Evolutionary conservation across 2,797 vertebrate species (phyloP).

Genomic region (Gorsachius magnificus): DNA sequence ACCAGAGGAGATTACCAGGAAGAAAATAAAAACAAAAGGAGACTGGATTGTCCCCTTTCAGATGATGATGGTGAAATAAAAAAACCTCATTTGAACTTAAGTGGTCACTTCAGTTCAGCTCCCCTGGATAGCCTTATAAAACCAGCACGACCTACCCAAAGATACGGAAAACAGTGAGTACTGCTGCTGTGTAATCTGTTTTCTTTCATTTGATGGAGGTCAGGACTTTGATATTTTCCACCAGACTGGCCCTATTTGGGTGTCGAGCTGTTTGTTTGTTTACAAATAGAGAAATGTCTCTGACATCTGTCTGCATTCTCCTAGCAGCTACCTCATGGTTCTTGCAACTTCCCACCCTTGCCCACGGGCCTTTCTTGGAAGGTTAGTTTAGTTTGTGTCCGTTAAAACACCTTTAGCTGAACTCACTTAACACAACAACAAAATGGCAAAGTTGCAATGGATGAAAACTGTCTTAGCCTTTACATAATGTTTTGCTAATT

Average conservation of each 20-base stretch:
- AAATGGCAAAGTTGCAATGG: neutral
- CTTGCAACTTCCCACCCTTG: constrained; percentile 40
- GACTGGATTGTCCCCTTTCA: neutral
- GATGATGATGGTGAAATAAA: neutral
- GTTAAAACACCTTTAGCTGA: constrained; percentile 34
- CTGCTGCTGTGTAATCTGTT: neutral
- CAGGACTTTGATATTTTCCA: constrained; percentile 56
- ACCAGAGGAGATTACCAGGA: neutral
- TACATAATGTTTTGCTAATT: constrained; percentile 28
- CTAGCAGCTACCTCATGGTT: constrained; percentile 60
- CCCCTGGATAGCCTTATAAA: neutral
- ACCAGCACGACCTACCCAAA: neutral
- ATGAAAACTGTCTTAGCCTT: neutral
- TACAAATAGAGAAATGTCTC: constrained; percentile 56
- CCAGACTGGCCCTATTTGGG: neutral
- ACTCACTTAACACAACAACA: constrained; percentile 24
- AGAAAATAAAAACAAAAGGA: neutral
- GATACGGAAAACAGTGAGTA: neutral
- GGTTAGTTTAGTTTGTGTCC: neutral
- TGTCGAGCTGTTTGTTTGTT: constrained; percentile 59
- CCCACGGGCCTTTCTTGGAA: constrained; percentile 35
- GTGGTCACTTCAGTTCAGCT: neutral
- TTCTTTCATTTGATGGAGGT: constrained; percentile 9
- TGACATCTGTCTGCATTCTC: constrained; percentile 44
- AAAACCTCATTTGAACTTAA: neutral